A percentile compares a stretch with the other conserved stretches of the same genome.
Evolutionary conservation across 2,797 vertebrate species (phyloP).

Genomic region (Okamejei kenojei): DNA sequence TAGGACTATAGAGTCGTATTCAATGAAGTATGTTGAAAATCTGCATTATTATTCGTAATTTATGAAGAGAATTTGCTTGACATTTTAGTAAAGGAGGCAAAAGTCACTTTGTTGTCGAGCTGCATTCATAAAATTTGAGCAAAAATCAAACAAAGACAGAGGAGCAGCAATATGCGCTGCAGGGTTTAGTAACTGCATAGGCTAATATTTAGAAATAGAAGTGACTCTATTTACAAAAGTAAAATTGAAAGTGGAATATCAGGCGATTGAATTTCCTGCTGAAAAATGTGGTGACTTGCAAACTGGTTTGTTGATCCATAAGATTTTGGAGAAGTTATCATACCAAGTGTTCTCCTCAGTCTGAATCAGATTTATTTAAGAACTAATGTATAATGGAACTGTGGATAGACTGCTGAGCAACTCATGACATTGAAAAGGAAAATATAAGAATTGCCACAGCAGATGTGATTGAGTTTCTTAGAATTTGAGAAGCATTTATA

Average conservation of each 20-base stretch:
- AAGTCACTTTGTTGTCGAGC: neutral
- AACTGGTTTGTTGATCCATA: neutral
- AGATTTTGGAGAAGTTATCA: neutral
- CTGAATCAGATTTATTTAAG: neutral
- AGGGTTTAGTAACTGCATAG: neutral
- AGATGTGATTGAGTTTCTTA: neutral
- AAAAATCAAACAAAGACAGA: neutral
- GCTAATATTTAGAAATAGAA: constrained; percentile 13
- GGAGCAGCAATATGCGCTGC: neutral
- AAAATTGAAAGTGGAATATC: neutral
- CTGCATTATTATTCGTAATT: neutral
- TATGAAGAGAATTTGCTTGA: neutral
- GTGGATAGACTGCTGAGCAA: neutral
- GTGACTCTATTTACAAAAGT: neutral
- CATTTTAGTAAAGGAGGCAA: neutral
- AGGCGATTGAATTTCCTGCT: neutral
- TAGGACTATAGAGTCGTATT: neutral
- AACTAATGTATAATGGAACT: neutral
- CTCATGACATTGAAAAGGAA: neutral
- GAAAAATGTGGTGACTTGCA: neutral
- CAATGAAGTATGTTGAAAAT: constrained; percentile 4
- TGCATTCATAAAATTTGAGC: neutral
- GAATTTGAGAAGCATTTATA: neutral
- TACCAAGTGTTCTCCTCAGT: neutral
- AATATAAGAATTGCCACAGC: neutral